These are phyloP conservation scores for Propithecus coquereli DNA, from an alignment of 2,113 vertebrate species.

Conservation along the genomic window DNA sequence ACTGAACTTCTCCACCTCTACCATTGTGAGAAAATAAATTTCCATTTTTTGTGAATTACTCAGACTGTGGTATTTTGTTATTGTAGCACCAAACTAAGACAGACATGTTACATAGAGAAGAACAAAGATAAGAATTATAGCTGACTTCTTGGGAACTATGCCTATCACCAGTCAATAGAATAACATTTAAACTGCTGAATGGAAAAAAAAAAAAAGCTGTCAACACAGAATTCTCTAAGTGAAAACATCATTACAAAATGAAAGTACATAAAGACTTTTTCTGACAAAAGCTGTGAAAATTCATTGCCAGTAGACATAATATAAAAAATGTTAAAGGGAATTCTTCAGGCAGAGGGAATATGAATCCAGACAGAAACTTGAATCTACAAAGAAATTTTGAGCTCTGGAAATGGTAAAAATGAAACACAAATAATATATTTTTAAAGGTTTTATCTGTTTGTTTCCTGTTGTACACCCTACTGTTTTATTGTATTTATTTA, in stretches of 20 bases:
- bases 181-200: neutral
- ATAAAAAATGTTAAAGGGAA: constrained; percentile 8
- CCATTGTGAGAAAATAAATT: neutral
- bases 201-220: neutral
- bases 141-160: neutral
- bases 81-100: neutral
- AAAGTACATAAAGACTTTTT: constrained; percentile 8
- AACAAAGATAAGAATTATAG: neutral
- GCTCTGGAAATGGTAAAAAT: neutral
- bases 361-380: constrained; percentile 23
- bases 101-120: neutral
- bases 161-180: neutral
- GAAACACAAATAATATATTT: neutral
- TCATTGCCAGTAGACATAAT: neutral
- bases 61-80: neutral
- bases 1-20: neutral
- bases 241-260: constrained; percentile 34
- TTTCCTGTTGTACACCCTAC: neutral
- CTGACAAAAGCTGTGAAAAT: neutral
- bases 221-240: neutral
- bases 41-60: neutral
- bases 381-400: neutral
- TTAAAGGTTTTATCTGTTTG: neutral
- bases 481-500: neutral
- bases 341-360: neutral